Conservation (phyloP, 2,888 invertebrate species). For the Cheilosia vernalis region DNA sequence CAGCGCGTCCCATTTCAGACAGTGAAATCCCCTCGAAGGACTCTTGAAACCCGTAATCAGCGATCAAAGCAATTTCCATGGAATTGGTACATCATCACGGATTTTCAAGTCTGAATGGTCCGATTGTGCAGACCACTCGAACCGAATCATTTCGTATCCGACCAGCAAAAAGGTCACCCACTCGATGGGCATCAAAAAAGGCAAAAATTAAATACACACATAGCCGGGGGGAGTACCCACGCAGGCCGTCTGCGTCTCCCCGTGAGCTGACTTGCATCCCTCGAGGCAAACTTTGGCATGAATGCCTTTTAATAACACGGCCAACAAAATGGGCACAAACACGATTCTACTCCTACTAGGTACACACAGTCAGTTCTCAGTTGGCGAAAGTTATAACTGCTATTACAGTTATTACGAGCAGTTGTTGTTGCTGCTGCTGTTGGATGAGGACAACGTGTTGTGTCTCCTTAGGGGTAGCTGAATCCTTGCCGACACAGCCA, state of each 20-base stretch:
- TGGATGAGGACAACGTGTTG: slow-evolving; percentile 20
- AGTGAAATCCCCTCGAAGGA: slow-evolving; percentile 62
- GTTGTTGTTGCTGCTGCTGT: slow-evolving; percentile 58
- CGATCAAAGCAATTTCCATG: slow-evolving; percentile 71
- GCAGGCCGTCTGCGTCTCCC: slow-evolving; percentile 31
- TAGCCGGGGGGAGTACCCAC: slow-evolving; percentile 47
- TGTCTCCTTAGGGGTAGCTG: slow-evolving; percentile 31
- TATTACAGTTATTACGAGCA: slow-evolving; percentile 71
- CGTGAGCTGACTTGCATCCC: slow-evolving; percentile 34
- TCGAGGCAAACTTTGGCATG: slow-evolving; percentile 49
- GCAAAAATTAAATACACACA: slow-evolving; percentile 61
- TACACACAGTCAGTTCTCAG: slow-evolving; percentile 56
- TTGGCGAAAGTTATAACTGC: slow-evolving; percentile 72
- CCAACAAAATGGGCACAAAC: slow-evolving; percentile 54
- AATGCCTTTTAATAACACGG: slow-evolving; percentile 72
- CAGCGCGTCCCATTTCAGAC: slow-evolving; percentile 46
- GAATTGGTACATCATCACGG: slow-evolving; percentile 74
- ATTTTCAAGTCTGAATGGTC: slow-evolving; percentile 73
- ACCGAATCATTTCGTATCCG: slow-evolving; percentile 30
- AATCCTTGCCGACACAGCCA: slow-evolving; percentile 41
- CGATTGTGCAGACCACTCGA: slow-evolving; percentile 72
- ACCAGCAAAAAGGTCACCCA: slow-evolving; percentile 59
- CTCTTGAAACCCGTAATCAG: slow-evolving; percentile 71
- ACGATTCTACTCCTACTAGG: slow-evolving; percentile 37
- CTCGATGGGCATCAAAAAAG: slow-evolving; percentile 62